Evolutionary conservation across 2,888 invertebrate species (phyloP), one percentile per base, ranked within the genome.

Genomic region (Sminthurinus aureus): DNA sequence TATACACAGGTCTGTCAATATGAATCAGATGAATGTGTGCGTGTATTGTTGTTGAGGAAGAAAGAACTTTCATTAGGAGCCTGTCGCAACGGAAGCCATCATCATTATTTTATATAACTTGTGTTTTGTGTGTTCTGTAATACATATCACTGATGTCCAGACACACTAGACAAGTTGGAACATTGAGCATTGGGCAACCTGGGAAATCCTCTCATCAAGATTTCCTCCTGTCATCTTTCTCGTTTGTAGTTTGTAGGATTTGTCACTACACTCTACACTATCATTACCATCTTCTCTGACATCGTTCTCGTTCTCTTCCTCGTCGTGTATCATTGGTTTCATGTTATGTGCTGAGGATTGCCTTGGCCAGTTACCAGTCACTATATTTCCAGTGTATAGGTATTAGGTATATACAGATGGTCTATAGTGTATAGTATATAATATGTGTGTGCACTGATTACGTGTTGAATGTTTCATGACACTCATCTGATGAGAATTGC

Each of bases 401-500:
- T 6, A 38, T 6, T 38, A 38, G 38, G n/a, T n/a, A n/a, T 38
- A 38, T 0, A 64, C 9, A 18, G 64, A n/a, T 64, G 13, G n/a
- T n/a, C n/a, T n/a, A n/a, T n/a, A n/a, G n/a, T n/a, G n/a, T n/a
- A n/a, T n/a, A n/a, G n/a, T n/a, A n/a, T n/a, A 67, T 67, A n/a
- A 71, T 24, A 22, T 13, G 71, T 24, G 71, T 4, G 71, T 71
- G 71, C 13, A 26, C 67, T 69, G 67, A 69, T 69, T 69, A 69
- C 71, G 24, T 71, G 71, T 71, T 71, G 71, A 71, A 71, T 71
- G 11, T 71, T 71, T 71, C 24, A 71, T 26, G 20, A 71, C 24
- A 24, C 71, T 71, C 71, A 71, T 71, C 71, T 22, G 71, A 71
- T 71, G 71, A 71, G 71, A 71, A 71, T 71, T 15, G 71, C 26